Percentiles rank a stretch among this genome's conserved stretches.
phyloP scores from a whole-genome alignment of 53 echinoderm and acorn worm genomes.

The Hippasteria phrygiana region DNA sequence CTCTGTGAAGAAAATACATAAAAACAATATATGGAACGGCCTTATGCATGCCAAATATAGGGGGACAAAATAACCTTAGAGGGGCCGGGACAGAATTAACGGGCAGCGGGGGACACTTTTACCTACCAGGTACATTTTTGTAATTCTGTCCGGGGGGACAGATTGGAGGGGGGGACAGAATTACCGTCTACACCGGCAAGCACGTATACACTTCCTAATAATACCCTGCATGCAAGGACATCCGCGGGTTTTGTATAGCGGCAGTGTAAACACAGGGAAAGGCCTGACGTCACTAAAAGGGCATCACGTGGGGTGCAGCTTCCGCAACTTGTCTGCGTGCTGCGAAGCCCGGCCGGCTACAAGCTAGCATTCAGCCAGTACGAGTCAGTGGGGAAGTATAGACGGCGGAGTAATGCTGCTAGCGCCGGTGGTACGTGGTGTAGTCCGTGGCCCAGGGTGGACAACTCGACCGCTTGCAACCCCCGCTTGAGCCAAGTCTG shows the following conservation, averaged over 20 bases:
- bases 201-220: neutral
- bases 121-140: too few species aligned
- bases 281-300: constrained; percentile 1
- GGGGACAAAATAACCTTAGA: too few species aligned
- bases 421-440: neutral
- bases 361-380: constrained; percentile 7
- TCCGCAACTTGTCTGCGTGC: constrained; percentile 26
- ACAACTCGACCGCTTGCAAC: too few species aligned
- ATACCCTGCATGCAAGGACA: neutral
- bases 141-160: too few species aligned
- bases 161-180: too few species aligned
- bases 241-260: neutral
- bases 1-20: too few species aligned
- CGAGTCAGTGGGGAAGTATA: neutral
- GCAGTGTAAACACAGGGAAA: constrained; percentile 33
- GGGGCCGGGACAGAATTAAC: too few species aligned
- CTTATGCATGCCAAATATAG: too few species aligned
- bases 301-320: constrained; percentile 56
- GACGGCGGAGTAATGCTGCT: neutral
- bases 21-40: too few species aligned
- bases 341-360: neutral
- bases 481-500: neutral
- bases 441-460: neutral
- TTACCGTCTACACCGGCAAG: too few species aligned
- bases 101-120: too few species aligned